Evolutionary conservation across 2,888 invertebrate genomes (phyloP).

Genomic region (Vesta saturnalis): DNA sequence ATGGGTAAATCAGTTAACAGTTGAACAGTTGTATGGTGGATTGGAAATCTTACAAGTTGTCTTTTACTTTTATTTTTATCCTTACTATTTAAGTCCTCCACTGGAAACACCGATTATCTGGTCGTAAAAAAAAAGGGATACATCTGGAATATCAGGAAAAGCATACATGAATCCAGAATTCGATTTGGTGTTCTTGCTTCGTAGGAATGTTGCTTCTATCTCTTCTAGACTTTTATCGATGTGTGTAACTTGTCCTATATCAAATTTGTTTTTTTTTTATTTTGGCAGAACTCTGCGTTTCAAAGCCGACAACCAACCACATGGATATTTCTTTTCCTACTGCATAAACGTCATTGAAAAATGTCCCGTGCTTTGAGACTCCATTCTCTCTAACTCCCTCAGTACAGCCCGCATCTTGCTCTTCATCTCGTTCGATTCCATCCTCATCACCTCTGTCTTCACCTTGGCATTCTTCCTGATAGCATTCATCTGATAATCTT

Average conservation of each 20-base stretch:
- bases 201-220: background rate
- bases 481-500: background rate
- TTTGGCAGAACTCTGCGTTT: background rate
- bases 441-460: background rate
- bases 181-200: too few species aligned
- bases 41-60: background rate
- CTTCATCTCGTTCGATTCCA: background rate
- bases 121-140: background rate
- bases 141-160: too few species aligned
- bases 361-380: background rate
- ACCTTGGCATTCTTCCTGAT: too few species aligned
- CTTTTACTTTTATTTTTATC: too few species aligned
- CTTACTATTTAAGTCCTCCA: too few species aligned
- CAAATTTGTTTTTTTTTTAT: background rate
- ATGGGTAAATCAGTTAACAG: too few species aligned
- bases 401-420: background rate
- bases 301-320: slow-evolving; percentile 3
- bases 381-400: background rate
- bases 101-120: too few species aligned
- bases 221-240: background rate
- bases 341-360: background rate
- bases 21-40: too few species aligned
- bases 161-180: too few species aligned
- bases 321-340: too few species aligned
- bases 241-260: background rate